Base-by-base conservation (phyloP, 1,140 invertebrate genomes). In the Neoseiulus cucumeris region DNA sequence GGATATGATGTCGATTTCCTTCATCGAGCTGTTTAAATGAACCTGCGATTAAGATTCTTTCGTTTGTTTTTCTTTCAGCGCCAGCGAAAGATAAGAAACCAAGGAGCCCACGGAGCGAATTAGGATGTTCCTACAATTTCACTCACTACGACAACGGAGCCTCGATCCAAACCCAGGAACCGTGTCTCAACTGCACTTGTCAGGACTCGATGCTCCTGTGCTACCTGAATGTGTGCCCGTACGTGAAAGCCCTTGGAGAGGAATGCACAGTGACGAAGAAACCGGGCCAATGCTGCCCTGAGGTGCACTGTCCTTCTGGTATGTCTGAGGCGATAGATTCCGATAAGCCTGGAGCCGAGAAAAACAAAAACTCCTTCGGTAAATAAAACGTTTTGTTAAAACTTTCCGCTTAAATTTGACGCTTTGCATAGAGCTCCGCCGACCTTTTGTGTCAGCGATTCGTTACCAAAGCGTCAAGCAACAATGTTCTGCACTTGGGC, bases 201-300 rank as follows among this genome's bases (percentile, higher is more conserved):
- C 86, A 89, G 77, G 90, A 92, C 73, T 83, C 84, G 71, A 92
- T 92, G 87, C 80, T 94, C 47, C 92, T 92, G 89, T 94, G 91
- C 73, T 94, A 91, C 76, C 78, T 94, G 66, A 55, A 73, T 73
- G 89, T 93, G 20, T 94, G 91, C 75, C 90, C 91, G 12, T 92
- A 91, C 76, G 88, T 87, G 17, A 91, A 91, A 75, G 85, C 88
- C 17, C 87, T 92, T 70, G 89, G 89, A 68, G 87, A 91, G 71
- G 83, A 91, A 72, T 94, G 91, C 72, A 87, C 82, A 30, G 83
- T 91, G 25, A 88, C 91, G 74, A 92, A 91, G 75, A 82, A 83
- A 67, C 83, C 86, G 30, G 89, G 91, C 72, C 89, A 92, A 75
- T 94, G 91, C 73, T 94, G 91, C 75, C 89, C 90, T 39, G 83